phyloP scores from a whole-genome alignment of 53 echinoderm and acorn worm species.

The Holothuria scabra region DNA sequence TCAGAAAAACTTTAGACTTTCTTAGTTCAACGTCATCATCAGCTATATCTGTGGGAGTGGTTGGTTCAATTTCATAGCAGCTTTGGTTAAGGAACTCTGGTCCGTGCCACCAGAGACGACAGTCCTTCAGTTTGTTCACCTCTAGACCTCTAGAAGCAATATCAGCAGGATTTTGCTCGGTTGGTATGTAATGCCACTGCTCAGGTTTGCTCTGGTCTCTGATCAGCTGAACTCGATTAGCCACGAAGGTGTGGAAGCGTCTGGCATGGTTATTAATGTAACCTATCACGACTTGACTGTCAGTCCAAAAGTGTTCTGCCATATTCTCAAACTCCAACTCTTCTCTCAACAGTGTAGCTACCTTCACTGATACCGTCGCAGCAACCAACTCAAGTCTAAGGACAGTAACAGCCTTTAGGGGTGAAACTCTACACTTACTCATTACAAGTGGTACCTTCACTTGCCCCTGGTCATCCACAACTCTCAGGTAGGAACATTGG shows the following conservation, averaged over 20 bases:
- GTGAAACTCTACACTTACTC: constrained; percentile 48
- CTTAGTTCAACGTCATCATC: background rate
- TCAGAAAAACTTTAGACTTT: background rate
- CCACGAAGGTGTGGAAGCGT: constrained; percentile 57
- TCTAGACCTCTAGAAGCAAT: constrained; percentile 55
- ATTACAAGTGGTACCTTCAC: constrained; percentile 44
- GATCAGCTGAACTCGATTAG: too few relatives aligned
- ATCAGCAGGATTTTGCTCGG: constrained; percentile 1
- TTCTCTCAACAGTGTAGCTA: too few relatives aligned
- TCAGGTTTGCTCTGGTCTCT: constrained; percentile 22
- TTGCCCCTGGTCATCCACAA: too few relatives aligned
- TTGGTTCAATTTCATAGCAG: constrained; percentile 11
- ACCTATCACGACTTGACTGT: constrained; percentile 58
- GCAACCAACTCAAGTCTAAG: too few relatives aligned
- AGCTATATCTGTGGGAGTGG: too few relatives aligned
- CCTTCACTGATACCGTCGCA: too few relatives aligned
- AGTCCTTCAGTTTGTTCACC: constrained; percentile 20
- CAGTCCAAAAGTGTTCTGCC: constrained; percentile 48
- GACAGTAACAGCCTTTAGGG: constrained; percentile 26
- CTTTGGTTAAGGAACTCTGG: constrained; percentile 1
- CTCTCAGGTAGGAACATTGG: too few relatives aligned
- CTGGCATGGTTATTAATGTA: constrained; percentile 52
- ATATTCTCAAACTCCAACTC: constrained; percentile 1
- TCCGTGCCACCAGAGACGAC: constrained; percentile 21
- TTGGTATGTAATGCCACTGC: constrained; percentile 46